Conservation (phyloP, 2,888 invertebrate genomes). For the Chymomyza amoena region DNA sequence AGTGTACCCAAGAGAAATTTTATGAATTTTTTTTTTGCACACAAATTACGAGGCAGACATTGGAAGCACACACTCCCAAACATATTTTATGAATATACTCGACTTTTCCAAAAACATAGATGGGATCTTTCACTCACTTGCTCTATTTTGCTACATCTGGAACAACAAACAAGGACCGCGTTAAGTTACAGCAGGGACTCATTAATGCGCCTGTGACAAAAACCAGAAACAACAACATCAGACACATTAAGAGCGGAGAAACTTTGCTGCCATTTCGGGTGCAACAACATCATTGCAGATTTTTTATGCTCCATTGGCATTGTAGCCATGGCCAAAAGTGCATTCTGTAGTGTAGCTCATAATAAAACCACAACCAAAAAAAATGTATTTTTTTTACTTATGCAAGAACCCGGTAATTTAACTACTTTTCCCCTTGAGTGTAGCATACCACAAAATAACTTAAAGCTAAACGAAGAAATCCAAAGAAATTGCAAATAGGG, state of each 20-base stretch:
- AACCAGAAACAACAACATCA: slow-evolving; percentile 2
- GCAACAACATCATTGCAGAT: slow-evolving; percentile 54
- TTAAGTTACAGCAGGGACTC: slow-evolving; percentile 55
- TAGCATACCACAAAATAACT: not conserved
- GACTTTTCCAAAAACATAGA: slow-evolving; percentile 57
- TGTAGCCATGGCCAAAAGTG: slow-evolving; percentile 8
- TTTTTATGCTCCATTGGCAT: slow-evolving; percentile 20
- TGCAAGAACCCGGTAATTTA: too few species aligned
- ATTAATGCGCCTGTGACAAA: slow-evolving; percentile 62
- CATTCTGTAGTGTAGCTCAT: too few species aligned
- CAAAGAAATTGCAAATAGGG: too few species aligned
- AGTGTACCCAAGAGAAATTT: slow-evolving; percentile 68
- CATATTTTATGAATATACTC: slow-evolving; percentile 35
- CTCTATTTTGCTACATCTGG: slow-evolving; percentile 16
- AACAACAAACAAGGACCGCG: slow-evolving; percentile 7
- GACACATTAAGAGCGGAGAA: slow-evolving; percentile 24
- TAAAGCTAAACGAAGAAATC: not conserved
- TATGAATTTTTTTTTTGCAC: slow-evolving; percentile 70
- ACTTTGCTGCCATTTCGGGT: slow-evolving; percentile 40
- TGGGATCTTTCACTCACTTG: not conserved
- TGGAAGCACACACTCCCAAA: too few species aligned
- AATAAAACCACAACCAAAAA: not conserved
- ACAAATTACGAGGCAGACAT: slow-evolving; percentile 36
- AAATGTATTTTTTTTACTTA: not conserved
- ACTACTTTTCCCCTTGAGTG: too few species aligned